These are phyloP conservation scores for Actinostola sp. DNA, from an alignment of 92 coral and sea anemone species.

Conservation along the genomic window DNA sequence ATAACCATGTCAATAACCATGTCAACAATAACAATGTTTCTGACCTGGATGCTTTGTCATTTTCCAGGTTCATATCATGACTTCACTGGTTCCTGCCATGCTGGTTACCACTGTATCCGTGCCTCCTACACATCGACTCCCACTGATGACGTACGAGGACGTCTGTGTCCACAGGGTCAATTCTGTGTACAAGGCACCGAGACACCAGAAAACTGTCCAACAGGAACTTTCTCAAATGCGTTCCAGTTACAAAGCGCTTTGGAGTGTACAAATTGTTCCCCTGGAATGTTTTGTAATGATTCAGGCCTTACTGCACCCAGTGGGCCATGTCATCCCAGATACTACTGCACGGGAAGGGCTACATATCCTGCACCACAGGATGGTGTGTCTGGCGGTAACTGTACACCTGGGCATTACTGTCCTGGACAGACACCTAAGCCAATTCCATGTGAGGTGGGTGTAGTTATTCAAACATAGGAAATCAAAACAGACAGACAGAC, in stretches of 20 bases:
- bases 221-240: constrained; percentile 88
- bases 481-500: too few species aligned
- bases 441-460: constrained; percentile 92
- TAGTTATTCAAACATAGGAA: too few species aligned
- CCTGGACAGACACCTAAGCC: constrained; percentile 90
- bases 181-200: constrained; percentile 82
- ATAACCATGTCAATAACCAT: background rate
- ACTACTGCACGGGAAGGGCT: constrained; percentile 85
- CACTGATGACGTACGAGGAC: constrained; percentile 76
- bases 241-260: constrained; percentile 53
- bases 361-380: constrained; percentile 89
- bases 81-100: constrained; percentile 76
- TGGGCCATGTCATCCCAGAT: constrained; percentile 88
- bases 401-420: constrained; percentile 97
- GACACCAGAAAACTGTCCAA: constrained; percentile 91
- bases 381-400: constrained; percentile 86
- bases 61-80: constrained; percentile 80
- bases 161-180: constrained; percentile 89
- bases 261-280: constrained; percentile 85
- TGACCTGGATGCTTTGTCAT: background rate
- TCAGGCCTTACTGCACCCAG: constrained; percentile 80
- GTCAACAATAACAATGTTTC: background rate
- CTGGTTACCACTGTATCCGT: constrained; percentile 88
- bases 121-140: constrained; percentile 87
- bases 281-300: constrained; percentile 91